Evolutionary conservation across 1,140 invertebrate genomes (phyloP).

Genomic region (Drosophila nasuta): DNA sequence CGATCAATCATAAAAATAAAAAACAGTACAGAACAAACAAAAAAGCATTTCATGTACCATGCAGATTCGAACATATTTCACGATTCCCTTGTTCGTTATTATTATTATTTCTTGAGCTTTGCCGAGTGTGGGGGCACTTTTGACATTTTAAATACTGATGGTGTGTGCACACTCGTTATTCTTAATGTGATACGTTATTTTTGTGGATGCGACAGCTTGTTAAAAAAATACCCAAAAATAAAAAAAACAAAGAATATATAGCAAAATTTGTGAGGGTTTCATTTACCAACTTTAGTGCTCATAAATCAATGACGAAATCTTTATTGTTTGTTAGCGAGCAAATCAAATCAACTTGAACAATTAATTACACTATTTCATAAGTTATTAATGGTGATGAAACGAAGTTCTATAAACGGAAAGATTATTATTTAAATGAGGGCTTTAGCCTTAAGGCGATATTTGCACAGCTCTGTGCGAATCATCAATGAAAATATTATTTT

Average conservation of each 20-base stretch:
- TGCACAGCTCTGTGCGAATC: conserved; percentile 2
- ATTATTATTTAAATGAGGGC: conserved; percentile 29
- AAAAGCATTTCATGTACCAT: conserved; percentile 40
- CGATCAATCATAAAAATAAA: conserved; percentile 70
- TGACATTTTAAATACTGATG: conserved; percentile 49
- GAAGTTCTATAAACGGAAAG: background rate
- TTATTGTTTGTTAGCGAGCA: conserved; percentile 19
- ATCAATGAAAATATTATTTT: conserved; percentile 63
- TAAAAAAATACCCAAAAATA: conserved; percentile 4
- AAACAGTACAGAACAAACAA: conserved; percentile 1
- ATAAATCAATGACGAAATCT: conserved; percentile 40
- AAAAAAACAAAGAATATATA: too few species aligned
- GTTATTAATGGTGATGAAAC: conserved; percentile 39
- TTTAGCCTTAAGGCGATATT: too few species aligned
- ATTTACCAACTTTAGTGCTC: conserved; percentile 7
- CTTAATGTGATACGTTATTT: conserved; percentile 23
- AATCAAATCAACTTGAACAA: conserved; percentile 15
- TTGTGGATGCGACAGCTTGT: conserved; percentile 18
- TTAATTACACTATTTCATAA: conserved; percentile 31
- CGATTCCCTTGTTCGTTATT: conserved; percentile 7
- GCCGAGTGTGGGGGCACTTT: conserved; percentile 40
- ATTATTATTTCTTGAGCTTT: background rate
- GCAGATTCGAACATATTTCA: conserved; percentile 42
- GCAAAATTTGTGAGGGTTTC: conserved; percentile 20
- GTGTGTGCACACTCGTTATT: conserved; percentile 2